Evolutionary conservation across 1,140 invertebrate species (phyloP).

Genomic region (Neodiprion fabricii): DNA sequence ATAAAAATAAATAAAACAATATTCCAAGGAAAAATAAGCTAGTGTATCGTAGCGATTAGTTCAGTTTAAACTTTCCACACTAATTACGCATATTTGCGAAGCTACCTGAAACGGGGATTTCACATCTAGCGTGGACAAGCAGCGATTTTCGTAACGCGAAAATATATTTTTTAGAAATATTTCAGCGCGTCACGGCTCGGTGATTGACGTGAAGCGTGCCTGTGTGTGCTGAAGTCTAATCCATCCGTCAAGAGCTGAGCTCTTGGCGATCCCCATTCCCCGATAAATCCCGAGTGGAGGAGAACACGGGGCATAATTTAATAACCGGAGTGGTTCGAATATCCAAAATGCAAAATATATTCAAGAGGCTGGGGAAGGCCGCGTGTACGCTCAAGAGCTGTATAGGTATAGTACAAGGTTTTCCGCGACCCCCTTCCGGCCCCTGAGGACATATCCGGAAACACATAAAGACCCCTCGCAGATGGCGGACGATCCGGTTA

Average conservation of each 20-base stretch:
- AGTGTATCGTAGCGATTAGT: too few relatives aligned
- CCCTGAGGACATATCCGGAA: background rate
- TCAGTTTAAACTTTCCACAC: too few relatives aligned
- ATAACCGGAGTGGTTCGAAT: conserved; percentile 2
- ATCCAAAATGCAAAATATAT: conserved; percentile 6
- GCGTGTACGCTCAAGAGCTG: background rate
- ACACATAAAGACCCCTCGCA: background rate
- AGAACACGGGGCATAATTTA: background rate
- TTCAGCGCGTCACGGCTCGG: too few relatives aligned
- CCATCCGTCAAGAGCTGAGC: background rate
- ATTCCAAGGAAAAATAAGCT: too few relatives aligned
- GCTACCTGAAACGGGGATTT: too few relatives aligned
- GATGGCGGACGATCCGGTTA: conserved; percentile 3
- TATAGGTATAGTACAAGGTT: background rate
- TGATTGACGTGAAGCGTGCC: background rate
- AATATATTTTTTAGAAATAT: too few relatives aligned
- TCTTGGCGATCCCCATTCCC: background rate
- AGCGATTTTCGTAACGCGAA: too few relatives aligned
- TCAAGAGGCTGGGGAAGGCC: background rate
- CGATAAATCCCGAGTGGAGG: background rate
- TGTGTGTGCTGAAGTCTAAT: background rate
- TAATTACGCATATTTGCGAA: too few relatives aligned
- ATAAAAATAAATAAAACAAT: too few relatives aligned
- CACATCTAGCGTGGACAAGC: too few relatives aligned
- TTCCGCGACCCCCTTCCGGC: background rate